Conservation (phyloP, 23 tunicate species). For the Diplosoma virens region DNA sequence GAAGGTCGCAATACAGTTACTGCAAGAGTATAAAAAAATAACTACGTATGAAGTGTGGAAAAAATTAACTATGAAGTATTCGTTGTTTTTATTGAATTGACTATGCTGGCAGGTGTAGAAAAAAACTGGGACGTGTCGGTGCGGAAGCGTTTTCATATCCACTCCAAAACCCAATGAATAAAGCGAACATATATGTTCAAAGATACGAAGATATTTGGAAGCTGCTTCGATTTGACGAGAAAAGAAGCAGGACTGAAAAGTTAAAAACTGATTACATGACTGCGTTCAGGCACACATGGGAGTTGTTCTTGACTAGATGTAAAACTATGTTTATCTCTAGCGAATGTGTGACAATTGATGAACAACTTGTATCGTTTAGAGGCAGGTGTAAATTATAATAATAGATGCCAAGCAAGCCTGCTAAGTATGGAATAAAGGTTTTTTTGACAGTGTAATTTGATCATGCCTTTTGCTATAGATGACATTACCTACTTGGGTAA, state of each 20-base stretch:
- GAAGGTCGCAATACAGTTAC: too few relatives aligned
- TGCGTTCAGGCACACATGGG: not conserved
- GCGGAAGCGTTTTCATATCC: too few relatives aligned
- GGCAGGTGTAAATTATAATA: not conserved
- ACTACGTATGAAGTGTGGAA: too few relatives aligned
- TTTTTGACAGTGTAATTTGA: not conserved
- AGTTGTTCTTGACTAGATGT: too few relatives aligned
- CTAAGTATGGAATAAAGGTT: not conserved
- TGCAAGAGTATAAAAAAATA: too few relatives aligned
- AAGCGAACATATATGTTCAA: too few relatives aligned
- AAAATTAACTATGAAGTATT: too few relatives aligned
- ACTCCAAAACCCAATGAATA: too few relatives aligned
- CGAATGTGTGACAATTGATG: not conserved
- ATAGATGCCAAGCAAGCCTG: not conserved
- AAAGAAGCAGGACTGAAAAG: not conserved
- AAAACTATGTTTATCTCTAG: not conserved
- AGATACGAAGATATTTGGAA: not conserved
- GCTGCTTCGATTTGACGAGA: not conserved
- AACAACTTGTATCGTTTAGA: not conserved
- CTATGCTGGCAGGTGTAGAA: not conserved
- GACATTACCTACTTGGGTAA: not conserved
- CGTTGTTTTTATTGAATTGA: not conserved
- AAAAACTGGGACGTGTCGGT: not conserved
- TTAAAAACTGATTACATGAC: too few relatives aligned
- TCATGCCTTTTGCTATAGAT: not conserved